Evolutionary conservation across 2,888 invertebrate genomes (phyloP), one percentile per base, ranked within the genome.

Genomic region (Chalcis sispes): DNA sequence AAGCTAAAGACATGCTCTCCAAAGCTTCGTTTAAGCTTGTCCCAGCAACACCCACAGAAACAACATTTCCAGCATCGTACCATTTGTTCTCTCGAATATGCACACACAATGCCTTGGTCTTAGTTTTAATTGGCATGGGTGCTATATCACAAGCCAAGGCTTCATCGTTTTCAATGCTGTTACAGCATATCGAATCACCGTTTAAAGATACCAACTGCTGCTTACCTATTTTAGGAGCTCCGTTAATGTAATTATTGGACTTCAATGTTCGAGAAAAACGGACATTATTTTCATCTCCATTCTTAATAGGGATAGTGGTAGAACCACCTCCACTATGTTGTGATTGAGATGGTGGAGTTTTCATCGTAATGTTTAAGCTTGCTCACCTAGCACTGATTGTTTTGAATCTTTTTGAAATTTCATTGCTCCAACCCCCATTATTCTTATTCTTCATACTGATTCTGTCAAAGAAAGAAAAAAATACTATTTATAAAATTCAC

Each of bases 1-100:
- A 94, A 2, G 94, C 93, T 79, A 94, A 89, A 80, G 94, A 93
- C 90, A 94, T 93, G 86, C 91, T 93, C 85, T 94, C 93, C 82
- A 94, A 89, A 67, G 94, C 93, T 88, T 93, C 93, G 85, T 93
- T 93, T 78, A 94, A 90, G 27, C 84, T 87, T 25, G 86, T 83
- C 23, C 87, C 86, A 2, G 85, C 84, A 1, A 86, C 83, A 7
- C 86, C 86, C 1, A 84, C 85, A 0, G 86, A 87, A 13, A 86
- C 83, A 4, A 86, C 81, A 58, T 86, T 86, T 4, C 86, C 84
- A 27, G 86, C 86, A 67, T 86, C 86, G 32, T 86, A 86, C 86
- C 87, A 86, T 61, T 86, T 86, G 74, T 87, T 87, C 27, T 87
- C 86, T 52, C 86, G 70, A 50, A 86, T 87, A 56, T 85, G 86